A percentile compares a stretch with the other conserved stretches of the same genome.
Conservation (phyloP, 92 coral and sea anemone species). For the Porites divaricata region DNA sequence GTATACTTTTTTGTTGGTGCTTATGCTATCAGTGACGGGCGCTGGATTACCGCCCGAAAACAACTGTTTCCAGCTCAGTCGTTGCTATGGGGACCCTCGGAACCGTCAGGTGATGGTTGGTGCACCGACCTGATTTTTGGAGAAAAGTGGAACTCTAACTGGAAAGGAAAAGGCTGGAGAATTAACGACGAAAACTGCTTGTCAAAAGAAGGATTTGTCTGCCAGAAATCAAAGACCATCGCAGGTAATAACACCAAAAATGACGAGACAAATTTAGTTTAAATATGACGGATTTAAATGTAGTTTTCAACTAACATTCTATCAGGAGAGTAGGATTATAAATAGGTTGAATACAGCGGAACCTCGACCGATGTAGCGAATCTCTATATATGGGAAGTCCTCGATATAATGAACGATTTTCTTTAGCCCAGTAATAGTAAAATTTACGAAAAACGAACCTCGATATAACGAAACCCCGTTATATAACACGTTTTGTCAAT, state of each 20-base stretch:
- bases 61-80: not conserved
- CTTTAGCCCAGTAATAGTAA: no score
- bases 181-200: constrained; percentile 59
- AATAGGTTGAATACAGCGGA: no score
- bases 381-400: no score
- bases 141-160: constrained; percentile 18
- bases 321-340: no score
- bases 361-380: no score
- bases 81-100: constrained; percentile 62
- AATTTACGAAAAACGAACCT: no score
- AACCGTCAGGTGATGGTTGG: constrained; percentile 69
- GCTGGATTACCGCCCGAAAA: constrained; percentile 14
- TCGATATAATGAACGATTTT: no score
- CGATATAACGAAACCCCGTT: no score
- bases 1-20: not conserved
- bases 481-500: no score
- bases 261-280: not conserved
- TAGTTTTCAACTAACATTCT: not conserved
- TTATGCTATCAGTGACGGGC: constrained; percentile 8
- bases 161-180: constrained; percentile 70
- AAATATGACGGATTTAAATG: not conserved
- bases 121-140: constrained; percentile 57
- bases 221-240: constrained; percentile 27
- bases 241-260: not conserved
- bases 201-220: constrained; percentile 37